These are phyloP conservation scores for Ceryle rudis DNA, from an alignment of 2,797 vertebrate species.

Conservation along the genomic window DNA sequence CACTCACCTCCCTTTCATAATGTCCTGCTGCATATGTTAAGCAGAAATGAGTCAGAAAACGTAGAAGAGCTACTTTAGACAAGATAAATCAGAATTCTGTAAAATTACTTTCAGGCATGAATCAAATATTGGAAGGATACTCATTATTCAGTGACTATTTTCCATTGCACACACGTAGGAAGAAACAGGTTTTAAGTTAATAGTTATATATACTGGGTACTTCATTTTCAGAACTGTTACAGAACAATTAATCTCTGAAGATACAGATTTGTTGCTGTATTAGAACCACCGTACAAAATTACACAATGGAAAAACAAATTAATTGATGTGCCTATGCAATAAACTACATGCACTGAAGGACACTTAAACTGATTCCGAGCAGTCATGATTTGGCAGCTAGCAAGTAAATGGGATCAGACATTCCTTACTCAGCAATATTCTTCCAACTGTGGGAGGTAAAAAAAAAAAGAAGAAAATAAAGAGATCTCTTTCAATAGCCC, in stretches of 20 bases:
- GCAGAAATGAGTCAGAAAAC: slow-evolving; percentile 39
- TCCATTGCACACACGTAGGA: neutral
- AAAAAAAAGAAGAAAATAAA: neutral
- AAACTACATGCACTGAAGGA: neutral
- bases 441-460: neutral
- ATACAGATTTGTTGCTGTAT: neutral
- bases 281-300: neutral
- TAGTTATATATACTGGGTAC: neutral
- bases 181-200: neutral
- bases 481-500: neutral
- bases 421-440: slow-evolving; percentile 8
- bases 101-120: neutral
- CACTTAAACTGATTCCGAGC: neutral
- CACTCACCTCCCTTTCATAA: slow-evolving; percentile 35
- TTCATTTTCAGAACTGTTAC: neutral
- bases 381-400: neutral
- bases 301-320: neutral
- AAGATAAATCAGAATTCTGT: neutral
- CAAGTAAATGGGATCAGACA: neutral
- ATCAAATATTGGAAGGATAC: neutral
- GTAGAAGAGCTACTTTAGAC: neutral
- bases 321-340: neutral
- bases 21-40: neutral
- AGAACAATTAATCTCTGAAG: neutral
- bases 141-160: neutral